These are phyloP conservation scores for Gandaritis pyraliata DNA, from an alignment of 2,888 invertebrate species.

Conservation along the genomic window DNA sequence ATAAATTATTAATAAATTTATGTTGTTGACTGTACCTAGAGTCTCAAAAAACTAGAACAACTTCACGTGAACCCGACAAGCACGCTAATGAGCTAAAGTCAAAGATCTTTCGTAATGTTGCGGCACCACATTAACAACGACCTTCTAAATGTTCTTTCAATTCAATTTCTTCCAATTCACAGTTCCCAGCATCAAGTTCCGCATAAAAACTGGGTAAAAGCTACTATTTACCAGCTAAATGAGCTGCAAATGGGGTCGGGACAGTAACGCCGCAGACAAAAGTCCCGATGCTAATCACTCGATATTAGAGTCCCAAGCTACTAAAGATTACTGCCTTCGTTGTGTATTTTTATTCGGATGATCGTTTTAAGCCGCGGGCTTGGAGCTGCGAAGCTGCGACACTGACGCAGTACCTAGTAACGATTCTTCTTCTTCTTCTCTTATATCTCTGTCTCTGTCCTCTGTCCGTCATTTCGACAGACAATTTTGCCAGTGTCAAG, in stretches of 20 bases:
- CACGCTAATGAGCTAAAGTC: slow-evolving; percentile 16
- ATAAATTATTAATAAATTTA: too few relatives aligned
- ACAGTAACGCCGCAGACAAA: slow-evolving; percentile 23
- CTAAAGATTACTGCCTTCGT: slow-evolving; percentile 44
- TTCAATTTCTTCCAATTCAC: slow-evolving; percentile 4
- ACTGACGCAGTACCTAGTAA: not conserved
- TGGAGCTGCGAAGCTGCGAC: slow-evolving; percentile 29
- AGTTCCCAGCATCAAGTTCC: slow-evolving; percentile 19
- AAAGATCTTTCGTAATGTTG: slow-evolving; percentile 6
- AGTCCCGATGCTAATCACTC: slow-evolving; percentile 57
- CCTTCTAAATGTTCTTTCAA: not conserved
- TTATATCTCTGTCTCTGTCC: too few relatives aligned
- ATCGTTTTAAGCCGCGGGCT: slow-evolving; percentile 50
- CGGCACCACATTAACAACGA: not conserved
- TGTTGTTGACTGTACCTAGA: too few relatives aligned
- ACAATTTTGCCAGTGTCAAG: too few relatives aligned
- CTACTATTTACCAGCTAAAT: slow-evolving; percentile 31
- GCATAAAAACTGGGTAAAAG: slow-evolving; percentile 28
- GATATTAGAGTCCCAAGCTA: slow-evolving; percentile 53
- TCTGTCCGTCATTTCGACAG: too few relatives aligned
- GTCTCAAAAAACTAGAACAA: slow-evolving; percentile 14
- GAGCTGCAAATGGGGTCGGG: slow-evolving; percentile 34
- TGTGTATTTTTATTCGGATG: slow-evolving; percentile 58
- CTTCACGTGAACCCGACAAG: slow-evolving; percentile 11
- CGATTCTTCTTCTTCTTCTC: too few relatives aligned